Percentiles rank a stretch among this genome's conserved stretches.
These are phyloP conservation scores for Artibeus jamaicensis DNA, from an alignment of 2,797 vertebrate genomes.

Conservation along the genomic window DNA sequence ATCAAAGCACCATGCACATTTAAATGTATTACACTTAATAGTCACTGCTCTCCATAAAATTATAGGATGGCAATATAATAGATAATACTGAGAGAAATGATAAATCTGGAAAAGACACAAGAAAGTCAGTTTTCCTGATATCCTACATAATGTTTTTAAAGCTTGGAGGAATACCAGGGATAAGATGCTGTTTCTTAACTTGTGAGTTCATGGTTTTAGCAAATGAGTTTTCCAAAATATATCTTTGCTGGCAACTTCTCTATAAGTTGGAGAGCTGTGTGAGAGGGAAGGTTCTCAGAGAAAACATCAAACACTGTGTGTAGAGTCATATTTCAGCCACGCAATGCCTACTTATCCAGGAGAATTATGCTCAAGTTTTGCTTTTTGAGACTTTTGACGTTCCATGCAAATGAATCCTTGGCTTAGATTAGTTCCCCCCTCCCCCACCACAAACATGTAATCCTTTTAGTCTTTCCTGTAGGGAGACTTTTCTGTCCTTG, in stretches of 20 bases:
- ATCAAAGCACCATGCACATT: neutral
- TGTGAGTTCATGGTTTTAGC: neutral
- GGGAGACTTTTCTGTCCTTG: neutral
- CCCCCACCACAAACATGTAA: neutral
- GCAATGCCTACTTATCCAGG: conserved; percentile 1
- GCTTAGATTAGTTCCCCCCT: neutral
- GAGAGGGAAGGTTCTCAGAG: neutral
- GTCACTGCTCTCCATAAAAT: neutral
- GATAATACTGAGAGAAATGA: neutral
- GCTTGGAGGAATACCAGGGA: neutral
- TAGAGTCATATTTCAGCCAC: conserved; percentile 37
- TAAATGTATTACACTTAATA: neutral
- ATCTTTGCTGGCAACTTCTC: neutral
- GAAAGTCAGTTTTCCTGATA: neutral
- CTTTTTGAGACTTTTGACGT: conserved; percentile 63
- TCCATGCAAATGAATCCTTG: conserved; percentile 30
- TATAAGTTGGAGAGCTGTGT: neutral
- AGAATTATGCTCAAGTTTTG: conserved; percentile 55
- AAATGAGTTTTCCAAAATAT: neutral
- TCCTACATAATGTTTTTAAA: neutral
- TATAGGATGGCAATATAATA: neutral
- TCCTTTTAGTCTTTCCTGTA: neutral
- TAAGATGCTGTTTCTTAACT: neutral
- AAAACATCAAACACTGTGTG: neutral
- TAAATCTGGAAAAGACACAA: neutral